A percentile compares a stretch with the other conserved stretches of the same genome.
Evolutionary conservation across 2,113 vertebrate genomes (phyloP).

Genomic region (Aegypius monachus): DNA sequence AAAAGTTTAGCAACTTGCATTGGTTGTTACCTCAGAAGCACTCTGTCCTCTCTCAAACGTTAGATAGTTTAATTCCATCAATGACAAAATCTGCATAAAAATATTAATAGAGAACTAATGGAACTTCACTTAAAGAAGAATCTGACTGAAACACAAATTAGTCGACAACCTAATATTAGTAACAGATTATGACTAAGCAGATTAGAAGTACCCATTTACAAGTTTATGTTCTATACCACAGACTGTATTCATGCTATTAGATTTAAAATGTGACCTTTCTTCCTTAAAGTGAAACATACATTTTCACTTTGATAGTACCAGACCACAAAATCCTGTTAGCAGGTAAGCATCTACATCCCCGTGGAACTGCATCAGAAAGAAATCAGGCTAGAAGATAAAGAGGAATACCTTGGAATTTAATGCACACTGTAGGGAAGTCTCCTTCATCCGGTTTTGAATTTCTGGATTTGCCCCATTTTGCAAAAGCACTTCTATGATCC

Average conservation of each 20-base stretch:
- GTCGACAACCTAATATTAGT: not conserved
- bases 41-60: constrained; percentile 69
- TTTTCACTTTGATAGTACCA: not conserved
- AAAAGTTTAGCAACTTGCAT: not conserved
- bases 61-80: constrained; percentile 79
- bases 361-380: not conserved
- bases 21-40: constrained; percentile 73
- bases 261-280: not conserved
- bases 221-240: not conserved
- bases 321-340: not conserved
- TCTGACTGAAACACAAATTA: not conserved
- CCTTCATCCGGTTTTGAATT: constrained; percentile 82
- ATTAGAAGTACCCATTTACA: not conserved
- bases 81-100: constrained; percentile 80
- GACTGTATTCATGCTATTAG: not conserved
- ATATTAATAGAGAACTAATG: not conserved
- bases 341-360: not conserved
- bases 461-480: constrained; percentile 87
- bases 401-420: constrained; percentile 90
- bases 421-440: constrained; percentile 86
- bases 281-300: not conserved
- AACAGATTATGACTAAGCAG: not conserved
- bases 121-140: not conserved
- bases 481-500: constrained; percentile 89
- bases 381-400: not conserved